Percentiles rank a stretch among this genome's conserved stretches.
Evolutionary conservation across 2,888 invertebrate species (phyloP).

Genomic region (Kryphioiulus occultus): DNA sequence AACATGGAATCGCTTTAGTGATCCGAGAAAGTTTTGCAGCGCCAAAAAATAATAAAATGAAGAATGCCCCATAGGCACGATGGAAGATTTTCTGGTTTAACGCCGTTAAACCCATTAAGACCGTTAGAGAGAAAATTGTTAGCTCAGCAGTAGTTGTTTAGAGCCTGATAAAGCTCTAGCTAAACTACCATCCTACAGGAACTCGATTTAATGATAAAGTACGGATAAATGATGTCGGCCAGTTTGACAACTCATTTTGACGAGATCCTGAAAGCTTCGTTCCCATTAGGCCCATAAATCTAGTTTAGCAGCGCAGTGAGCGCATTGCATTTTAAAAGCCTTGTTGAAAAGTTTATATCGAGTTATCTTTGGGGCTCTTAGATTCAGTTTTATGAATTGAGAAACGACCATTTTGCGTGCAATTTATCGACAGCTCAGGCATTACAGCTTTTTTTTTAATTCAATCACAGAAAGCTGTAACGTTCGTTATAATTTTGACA

Average conservation of each 20-base stretch:
- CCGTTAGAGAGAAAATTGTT: not conserved
- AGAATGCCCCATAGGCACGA: not conserved
- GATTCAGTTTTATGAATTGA: not conserved
- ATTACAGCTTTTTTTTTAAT: no score
- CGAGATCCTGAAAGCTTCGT: not conserved
- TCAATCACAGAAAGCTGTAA: no score
- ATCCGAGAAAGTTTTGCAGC: not conserved
- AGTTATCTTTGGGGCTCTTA: not conserved
- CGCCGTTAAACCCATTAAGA: constrained; percentile 8
- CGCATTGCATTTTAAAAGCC: not conserved
- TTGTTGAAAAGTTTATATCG: not conserved
- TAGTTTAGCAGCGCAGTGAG: not conserved
- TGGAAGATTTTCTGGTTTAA: not conserved
- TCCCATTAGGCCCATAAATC: not conserved
- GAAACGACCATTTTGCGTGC: not conserved
- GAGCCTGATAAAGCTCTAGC: not conserved
- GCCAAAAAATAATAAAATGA: not conserved
- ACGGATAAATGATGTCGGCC: not conserved
- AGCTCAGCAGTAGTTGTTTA: not conserved
- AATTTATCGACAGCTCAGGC: no score
- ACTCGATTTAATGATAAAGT: not conserved
- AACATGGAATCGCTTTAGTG: not conserved
- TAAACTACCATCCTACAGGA: not conserved
- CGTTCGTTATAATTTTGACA: no score
- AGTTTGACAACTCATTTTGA: constrained; percentile 1